phyloP scores from a whole-genome alignment of 2,888 invertebrate genomes.

The Teleogryllus oceanicus region DNA sequence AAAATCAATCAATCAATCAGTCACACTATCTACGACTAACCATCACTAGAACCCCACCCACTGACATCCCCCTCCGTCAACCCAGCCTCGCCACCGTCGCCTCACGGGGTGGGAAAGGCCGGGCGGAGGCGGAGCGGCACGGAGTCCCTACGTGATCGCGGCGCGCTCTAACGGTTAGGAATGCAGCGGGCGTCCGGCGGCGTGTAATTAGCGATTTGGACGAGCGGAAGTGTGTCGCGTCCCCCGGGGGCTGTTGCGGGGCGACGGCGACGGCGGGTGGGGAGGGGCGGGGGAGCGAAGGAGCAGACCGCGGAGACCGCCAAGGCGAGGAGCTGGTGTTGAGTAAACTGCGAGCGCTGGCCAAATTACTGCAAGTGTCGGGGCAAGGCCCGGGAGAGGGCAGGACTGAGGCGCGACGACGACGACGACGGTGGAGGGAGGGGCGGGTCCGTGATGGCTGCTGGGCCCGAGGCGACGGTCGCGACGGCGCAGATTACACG shows the following conservation, averaged over 20 bases:
- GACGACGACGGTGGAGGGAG: neutral
- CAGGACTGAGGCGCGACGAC: neutral
- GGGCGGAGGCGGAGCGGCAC: neutral
- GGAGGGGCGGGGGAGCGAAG: neutral
- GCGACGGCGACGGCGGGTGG: neutral
- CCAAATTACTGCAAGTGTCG: slow-evolving; percentile 3
- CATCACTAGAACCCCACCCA: no score
- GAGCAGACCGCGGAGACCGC: neutral
- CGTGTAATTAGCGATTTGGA: slow-evolving; percentile 26
- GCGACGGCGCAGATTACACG: no score
- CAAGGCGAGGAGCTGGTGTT: neutral
- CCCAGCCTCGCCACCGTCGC: no score
- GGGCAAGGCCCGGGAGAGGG: neutral
- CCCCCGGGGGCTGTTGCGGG: neutral
- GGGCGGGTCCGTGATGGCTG: no score
- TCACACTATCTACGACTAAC: no score
- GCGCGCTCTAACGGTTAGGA: slow-evolving; percentile 20
- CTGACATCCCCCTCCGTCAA: no score
- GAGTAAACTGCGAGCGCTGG: neutral
- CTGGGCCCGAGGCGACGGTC: no score
- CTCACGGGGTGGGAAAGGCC: neutral
- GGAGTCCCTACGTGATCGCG: neutral
- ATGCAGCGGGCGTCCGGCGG: slow-evolving; percentile 26
- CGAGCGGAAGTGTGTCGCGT: slow-evolving; percentile 18
- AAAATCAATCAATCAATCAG: no score